A percentile compares a stretch with the other conserved stretches of the same genome.
phyloP scores from a whole-genome alignment of 2,797 vertebrate species.

The Botia almorhae region DNA sequence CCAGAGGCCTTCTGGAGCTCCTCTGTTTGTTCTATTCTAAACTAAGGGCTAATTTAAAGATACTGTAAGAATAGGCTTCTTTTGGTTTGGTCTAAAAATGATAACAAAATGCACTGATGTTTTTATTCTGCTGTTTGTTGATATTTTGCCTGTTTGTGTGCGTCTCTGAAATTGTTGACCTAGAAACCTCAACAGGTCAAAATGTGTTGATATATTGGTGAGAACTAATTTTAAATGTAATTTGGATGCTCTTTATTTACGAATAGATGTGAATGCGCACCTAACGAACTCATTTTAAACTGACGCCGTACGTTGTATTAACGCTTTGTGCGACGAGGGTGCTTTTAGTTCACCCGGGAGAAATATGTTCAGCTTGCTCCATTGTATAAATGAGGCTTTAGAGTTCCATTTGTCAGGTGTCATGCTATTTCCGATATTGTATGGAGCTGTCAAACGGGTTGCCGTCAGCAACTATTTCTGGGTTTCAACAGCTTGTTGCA shows the following conservation, averaged over 20 bases:
- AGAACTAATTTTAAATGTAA: background rate
- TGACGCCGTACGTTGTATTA: background rate
- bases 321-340: background rate
- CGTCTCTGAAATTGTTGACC: too few relatives aligned
- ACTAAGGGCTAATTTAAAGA: background rate
- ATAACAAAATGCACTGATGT: background rate
- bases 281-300: too few relatives aligned
- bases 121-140: background rate
- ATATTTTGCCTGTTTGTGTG: too few relatives aligned
- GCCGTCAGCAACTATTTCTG: slow-evolving; percentile 34
- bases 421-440: slow-evolving; percentile 26
- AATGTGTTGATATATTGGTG: background rate
- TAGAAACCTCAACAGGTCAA: too few relatives aligned
- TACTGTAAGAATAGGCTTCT: background rate
- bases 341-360: background rate
- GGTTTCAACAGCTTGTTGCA: slow-evolving; percentile 10
- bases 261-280: too few relatives aligned
- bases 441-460: slow-evolving; percentile 34
- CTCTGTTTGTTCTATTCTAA: slow-evolving; percentile 45
- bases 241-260: too few relatives aligned
- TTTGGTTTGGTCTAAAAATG: background rate
- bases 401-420: slow-evolving; percentile 38
- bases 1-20: slow-evolving; percentile 46
- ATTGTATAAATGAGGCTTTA: slow-evolving; percentile 12
- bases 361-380: background rate